Percentiles rank a stretch among this genome's conserved stretches.
Evolutionary conservation across 2,888 invertebrate species (phyloP).

Genomic region (Spisula subtruncata): DNA sequence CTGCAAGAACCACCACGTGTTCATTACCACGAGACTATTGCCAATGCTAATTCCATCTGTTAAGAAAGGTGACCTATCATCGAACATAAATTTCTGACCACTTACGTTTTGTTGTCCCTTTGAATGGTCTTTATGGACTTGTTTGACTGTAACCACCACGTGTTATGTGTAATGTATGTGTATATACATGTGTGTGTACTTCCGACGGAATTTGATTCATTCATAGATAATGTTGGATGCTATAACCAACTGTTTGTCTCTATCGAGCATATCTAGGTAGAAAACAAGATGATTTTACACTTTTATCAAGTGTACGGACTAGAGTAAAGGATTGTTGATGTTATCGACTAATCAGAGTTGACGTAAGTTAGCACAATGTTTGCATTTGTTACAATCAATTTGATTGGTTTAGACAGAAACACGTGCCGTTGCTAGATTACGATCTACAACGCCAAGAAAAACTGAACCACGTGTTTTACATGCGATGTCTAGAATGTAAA

Average conservation of each 20-base stretch:
- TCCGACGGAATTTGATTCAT: neutral
- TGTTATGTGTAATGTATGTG: no score
- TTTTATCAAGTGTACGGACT: neutral
- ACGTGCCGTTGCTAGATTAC: conserved; percentile 37
- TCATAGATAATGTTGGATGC: neutral
- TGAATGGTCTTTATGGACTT: no score
- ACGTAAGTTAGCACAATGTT: conserved; percentile 50
- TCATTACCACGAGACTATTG: no score
- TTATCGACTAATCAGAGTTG: conserved; percentile 56
- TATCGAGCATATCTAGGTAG: neutral
- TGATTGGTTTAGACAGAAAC: conserved; percentile 60
- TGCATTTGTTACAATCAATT: conserved; percentile 52
- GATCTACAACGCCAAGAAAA: conserved; percentile 11
- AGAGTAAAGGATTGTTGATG: conserved; percentile 45
- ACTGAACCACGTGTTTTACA: neutral
- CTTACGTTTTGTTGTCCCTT: no score
- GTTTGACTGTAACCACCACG: no score
- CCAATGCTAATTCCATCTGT: no score
- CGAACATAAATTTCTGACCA: no score
- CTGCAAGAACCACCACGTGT: no score
- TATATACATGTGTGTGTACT: neutral
- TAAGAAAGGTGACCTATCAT: no score
- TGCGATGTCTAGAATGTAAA: neutral
- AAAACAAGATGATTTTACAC: conserved; percentile 14
- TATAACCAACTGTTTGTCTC: neutral